These are phyloP conservation scores for Drepanosiphum platanoidis DNA, from an alignment of 2,888 invertebrate genomes.

Conservation along the genomic window DNA sequence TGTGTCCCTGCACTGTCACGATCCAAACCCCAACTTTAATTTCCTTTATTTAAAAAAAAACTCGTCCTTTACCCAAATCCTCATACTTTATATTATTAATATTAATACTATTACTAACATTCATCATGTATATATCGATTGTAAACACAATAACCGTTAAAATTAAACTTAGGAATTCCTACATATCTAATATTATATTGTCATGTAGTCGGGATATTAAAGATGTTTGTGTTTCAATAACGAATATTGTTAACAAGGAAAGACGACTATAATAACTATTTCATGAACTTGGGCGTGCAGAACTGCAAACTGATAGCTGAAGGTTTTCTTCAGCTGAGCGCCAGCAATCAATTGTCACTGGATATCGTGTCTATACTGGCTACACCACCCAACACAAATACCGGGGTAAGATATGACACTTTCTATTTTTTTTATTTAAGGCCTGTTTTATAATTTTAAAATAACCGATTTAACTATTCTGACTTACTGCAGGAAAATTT, in stretches of 20 bases:
- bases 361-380: conserved; percentile 76
- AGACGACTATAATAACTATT: conserved; percentile 76
- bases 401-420: conserved; percentile 70
- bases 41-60: too few species aligned
- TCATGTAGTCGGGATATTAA: neutral
- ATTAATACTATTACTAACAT: too few species aligned
- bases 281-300: conserved; percentile 75
- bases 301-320: conserved; percentile 65
- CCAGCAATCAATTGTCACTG: conserved; percentile 68
- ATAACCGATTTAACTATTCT: too few species aligned
- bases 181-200: neutral
- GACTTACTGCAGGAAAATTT: too few species aligned
- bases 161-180: neutral
- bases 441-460: too few species aligned
- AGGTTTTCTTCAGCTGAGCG: conserved; percentile 63
- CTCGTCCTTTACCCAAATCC: too few species aligned
- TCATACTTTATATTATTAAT: too few species aligned
- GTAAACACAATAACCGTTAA: neutral
- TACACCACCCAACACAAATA: conserved; percentile 84
- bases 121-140: too few species aligned
- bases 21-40: too few species aligned
- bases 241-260: conserved; percentile 69
- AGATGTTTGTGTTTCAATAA: neutral
- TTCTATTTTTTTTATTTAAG: neutral
- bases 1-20: too few species aligned